phyloP scores from a whole-genome alignment of 2,888 invertebrate species.

The Gari tellinella region DNA sequence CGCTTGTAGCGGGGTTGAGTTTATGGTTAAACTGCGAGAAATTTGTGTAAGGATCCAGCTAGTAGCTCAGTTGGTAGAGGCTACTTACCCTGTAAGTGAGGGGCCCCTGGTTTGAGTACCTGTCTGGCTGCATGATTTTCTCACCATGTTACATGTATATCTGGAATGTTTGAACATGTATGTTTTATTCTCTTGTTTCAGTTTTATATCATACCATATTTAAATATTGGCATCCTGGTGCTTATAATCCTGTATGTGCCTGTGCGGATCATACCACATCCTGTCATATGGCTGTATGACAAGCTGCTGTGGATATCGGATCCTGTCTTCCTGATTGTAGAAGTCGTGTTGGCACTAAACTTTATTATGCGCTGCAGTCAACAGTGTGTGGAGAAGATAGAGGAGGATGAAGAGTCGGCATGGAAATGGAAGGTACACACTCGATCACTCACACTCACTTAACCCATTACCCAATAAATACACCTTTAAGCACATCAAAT shows the following conservation, averaged over 20 bases:
- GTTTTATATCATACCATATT: slow-evolving; percentile 68
- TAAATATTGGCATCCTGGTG: slow-evolving; percentile 63
- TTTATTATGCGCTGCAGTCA: slow-evolving; percentile 76
- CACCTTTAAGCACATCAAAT: no score
- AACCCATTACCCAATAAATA: no score
- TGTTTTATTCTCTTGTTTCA: slow-evolving; percentile 63
- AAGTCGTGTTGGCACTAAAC: slow-evolving; percentile 72
- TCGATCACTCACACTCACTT: background rate
- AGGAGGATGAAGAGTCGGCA: slow-evolving; percentile 66
- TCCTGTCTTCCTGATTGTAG: slow-evolving; percentile 71
- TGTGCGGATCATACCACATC: slow-evolving; percentile 72
- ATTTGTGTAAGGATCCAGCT: no score
- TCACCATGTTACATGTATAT: no score
- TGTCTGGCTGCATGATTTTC: no score
- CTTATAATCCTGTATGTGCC: slow-evolving; percentile 69
- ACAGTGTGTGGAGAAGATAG: slow-evolving; percentile 67
- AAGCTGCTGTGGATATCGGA: slow-evolving; percentile 71
- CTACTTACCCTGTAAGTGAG: no score
- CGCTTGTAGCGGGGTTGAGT: no score
- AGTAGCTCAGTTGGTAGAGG: no score
- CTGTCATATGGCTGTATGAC: slow-evolving; percentile 74
- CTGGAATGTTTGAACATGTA: background rate
- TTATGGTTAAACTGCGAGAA: no score
- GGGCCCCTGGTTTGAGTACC: no score
- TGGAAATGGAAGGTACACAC: slow-evolving; percentile 70